Percentiles rank a stretch among this genome's conserved stretches.
Evolutionary conservation across 2,888 invertebrate genomes (phyloP).

Genomic region (Pteria penguin): DNA sequence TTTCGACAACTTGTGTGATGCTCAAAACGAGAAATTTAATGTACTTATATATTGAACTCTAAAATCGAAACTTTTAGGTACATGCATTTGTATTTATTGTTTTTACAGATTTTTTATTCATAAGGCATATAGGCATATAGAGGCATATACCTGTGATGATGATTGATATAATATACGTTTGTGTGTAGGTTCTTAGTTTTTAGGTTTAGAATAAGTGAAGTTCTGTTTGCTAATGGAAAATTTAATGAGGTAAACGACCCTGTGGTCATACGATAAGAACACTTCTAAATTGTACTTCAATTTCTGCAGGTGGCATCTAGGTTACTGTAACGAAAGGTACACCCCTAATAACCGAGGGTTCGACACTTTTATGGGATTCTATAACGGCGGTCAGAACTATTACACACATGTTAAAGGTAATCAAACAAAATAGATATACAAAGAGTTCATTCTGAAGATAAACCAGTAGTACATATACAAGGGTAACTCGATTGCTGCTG

Average conservation of each 20-base stretch:
- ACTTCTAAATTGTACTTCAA: background rate
- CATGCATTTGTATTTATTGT: too few species aligned
- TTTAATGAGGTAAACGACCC: background rate
- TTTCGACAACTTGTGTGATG: too few species aligned
- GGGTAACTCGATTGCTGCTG: too few species aligned
- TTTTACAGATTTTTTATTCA: too few species aligned
- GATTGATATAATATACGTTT: background rate
- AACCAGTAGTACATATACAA: too few species aligned
- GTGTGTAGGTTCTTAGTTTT: background rate
- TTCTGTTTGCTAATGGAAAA: background rate
- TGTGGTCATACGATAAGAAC: background rate
- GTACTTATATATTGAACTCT: too few species aligned
- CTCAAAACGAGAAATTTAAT: too few species aligned
- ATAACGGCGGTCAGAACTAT: constrained; percentile 76
- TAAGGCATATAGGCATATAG: too few species aligned
- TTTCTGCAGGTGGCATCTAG: constrained; percentile 80
- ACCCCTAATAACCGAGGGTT: constrained; percentile 80
- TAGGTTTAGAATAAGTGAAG: background rate
- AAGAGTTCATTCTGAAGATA: too few species aligned
- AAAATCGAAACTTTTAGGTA: too few species aligned
- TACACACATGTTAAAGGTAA: constrained; percentile 65
- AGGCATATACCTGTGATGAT: background rate
- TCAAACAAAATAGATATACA: too few species aligned
- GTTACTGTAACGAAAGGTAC: constrained; percentile 80
- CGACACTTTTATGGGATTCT: constrained; percentile 80